Evolutionary conservation across 2,113 vertebrate species (phyloP), one percentile per base, ranked within the genome.

Genomic region (Salvelinus alpinus): DNA sequence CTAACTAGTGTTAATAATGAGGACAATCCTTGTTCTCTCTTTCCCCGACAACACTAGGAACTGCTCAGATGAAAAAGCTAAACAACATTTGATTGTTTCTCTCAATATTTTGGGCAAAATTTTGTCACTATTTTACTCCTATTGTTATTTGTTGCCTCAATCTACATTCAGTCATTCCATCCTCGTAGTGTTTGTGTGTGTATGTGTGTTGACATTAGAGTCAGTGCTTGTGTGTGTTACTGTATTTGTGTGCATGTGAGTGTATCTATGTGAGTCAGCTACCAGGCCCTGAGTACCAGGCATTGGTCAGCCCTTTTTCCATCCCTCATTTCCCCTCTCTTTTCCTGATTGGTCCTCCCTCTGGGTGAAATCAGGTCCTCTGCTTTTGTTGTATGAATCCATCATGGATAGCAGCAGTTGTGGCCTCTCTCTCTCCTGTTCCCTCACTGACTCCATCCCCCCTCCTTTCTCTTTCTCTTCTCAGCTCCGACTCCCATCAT

Each of bases 401-500:
- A 85, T 71, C 67, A 44, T 77, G 76, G 76, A 83, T 48, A 86
- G 83, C 81, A 89, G 87, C n/a, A 86, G 85, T 89, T 84, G 86
- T 77, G 78, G 75, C 80, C 72, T 76, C 79, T 66, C 31, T 71
- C 70, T 68, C 64, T 44, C 72, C 24, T 73, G 29, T 68, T 59
- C 25, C n/a, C 67, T 73, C 72, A 48, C 68, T 73, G 54, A 27
- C 34, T 70, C 57, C 20, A 24, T 27, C 34, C 12, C 57, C 20
- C n/a, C 3, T 31, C 22, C 65, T 29, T 64, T 67, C 69, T 62
- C 44, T 75, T 31, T 73, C 1, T 24, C 79, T 69, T 77, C 79
- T 94, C 91, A 93, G 87, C 88, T 92, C 51, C 88, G 85, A 73
- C 87, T 89, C 73, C 89, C 93, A 48, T 93, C 91, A 44, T 94